Conservation (phyloP, 2,888 invertebrate species). For the Caenorhabditis afra region DNA sequence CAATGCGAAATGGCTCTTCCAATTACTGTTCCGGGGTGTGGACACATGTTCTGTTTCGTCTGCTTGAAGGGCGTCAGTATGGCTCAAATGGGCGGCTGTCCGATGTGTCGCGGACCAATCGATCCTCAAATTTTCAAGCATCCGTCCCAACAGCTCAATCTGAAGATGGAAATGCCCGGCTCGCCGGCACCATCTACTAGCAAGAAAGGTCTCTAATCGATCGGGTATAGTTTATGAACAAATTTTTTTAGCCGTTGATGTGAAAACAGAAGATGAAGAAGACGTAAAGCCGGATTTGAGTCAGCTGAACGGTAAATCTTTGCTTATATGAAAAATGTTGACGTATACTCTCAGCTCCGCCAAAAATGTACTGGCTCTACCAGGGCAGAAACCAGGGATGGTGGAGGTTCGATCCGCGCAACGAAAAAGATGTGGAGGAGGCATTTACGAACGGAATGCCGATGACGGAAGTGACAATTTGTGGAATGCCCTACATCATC, state of each 20-base stretch:
- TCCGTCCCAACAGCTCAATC: constrained; percentile 35
- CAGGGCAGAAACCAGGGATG: constrained; percentile 62
- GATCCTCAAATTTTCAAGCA: constrained; percentile 50
- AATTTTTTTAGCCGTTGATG: not conserved
- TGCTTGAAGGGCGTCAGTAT: constrained; percentile 69
- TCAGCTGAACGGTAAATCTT: constrained; percentile 17
- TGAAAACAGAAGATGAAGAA: constrained; percentile 39
- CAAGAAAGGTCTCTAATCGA: too few species aligned
- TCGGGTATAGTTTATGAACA: not conserved
- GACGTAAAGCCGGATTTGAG: constrained; percentile 55
- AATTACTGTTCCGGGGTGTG: constrained; percentile 58
- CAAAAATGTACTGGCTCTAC: constrained; percentile 62
- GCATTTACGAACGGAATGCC: constrained; percentile 33
- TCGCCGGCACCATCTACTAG: constrained; percentile 12
- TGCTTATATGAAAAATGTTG: too few species aligned
- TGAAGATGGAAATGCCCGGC: constrained; percentile 33
- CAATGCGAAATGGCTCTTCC: constrained; percentile 64
- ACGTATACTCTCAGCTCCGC: not conserved
- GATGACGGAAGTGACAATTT: constrained; percentile 51
- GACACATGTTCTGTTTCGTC: constrained; percentile 72
- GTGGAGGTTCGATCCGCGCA: constrained; percentile 73
- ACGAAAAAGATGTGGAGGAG: constrained; percentile 66
- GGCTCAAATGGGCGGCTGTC: constrained; percentile 54
- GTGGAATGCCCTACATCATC: constrained; percentile 59
- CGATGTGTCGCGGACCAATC: constrained; percentile 66